phyloP scores from a whole-genome alignment of 2,888 invertebrate genomes.

The Pristionchus exspectatus region DNA sequence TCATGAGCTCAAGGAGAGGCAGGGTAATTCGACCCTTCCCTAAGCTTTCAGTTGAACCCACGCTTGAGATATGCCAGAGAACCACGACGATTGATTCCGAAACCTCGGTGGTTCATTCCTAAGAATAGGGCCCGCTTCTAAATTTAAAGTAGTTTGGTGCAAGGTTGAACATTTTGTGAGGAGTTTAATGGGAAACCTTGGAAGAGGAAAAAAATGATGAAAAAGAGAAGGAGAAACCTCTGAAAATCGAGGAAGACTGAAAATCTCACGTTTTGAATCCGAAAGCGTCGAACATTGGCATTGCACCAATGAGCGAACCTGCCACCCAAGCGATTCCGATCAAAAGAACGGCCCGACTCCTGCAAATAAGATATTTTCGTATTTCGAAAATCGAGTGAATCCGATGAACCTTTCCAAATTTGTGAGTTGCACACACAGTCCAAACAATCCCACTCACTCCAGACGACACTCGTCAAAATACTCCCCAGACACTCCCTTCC shows the following conservation, averaged over 20 bases:
- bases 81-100: not conserved
- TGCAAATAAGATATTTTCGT: not conserved
- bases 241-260: not conserved
- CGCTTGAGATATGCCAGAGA: constrained; percentile 32
- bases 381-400: not conserved
- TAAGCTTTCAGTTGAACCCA: constrained; percentile 7
- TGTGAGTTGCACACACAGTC: not conserved
- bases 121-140: not conserved
- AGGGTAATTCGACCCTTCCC: not conserved
- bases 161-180: not conserved
- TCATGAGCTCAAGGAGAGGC: constrained; percentile 27
- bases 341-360: constrained; percentile 69
- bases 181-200: not conserved
- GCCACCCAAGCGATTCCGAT: constrained; percentile 72
- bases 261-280: constrained; percentile 70
- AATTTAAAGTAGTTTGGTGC: not conserved
- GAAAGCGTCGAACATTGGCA: constrained; percentile 77
- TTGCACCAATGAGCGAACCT: constrained; percentile 72
- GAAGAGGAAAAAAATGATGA: not conserved
- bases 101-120: not conserved
- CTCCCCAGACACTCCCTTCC: not conserved
- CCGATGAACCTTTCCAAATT: not conserved
- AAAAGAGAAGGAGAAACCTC: not conserved
- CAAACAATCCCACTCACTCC: not conserved
- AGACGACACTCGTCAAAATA: not conserved